phyloP scores from a whole-genome alignment of 2,888 invertebrate genomes.

The Iselma pallidipennis region DNA sequence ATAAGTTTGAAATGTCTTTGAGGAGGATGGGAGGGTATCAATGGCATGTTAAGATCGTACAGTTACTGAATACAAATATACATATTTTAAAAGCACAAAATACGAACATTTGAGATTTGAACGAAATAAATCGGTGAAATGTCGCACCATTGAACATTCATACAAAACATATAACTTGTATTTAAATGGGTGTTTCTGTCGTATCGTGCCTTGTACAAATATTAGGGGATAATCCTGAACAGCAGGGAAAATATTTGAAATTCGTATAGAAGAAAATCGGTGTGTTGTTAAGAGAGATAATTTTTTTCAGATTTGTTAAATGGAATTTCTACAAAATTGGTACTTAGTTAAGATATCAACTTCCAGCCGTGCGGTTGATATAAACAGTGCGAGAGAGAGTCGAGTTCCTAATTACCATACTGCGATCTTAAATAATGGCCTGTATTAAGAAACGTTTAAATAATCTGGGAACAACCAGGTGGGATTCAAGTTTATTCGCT shows the following conservation, averaged over 20 bases:
- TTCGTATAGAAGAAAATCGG: not conserved
- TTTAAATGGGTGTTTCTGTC: not conserved
- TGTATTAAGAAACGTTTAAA: constrained; percentile 59
- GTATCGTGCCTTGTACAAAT: no score
- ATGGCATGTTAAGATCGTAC: constrained; percentile 49
- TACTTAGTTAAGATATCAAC: constrained; percentile 44
- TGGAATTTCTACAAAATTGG: not conserved
- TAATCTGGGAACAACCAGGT: constrained; percentile 59
- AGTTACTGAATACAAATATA: constrained; percentile 53
- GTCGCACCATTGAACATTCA: constrained; percentile 45
- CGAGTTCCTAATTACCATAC: constrained; percentile 48
- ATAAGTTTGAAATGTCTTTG: constrained; percentile 43
- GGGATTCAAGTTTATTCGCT: constrained; percentile 55
- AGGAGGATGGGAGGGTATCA: constrained; percentile 48
- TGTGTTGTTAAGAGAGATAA: no score
- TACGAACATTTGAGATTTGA: constrained; percentile 41
- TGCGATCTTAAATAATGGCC: constrained; percentile 57
- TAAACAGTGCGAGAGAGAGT: constrained; percentile 40
- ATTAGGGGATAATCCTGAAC: no score
- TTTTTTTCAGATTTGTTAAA: not conserved
- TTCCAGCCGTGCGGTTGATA: constrained; percentile 39
- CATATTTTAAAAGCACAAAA: constrained; percentile 49
- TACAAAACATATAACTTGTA: constrained; percentile 14
- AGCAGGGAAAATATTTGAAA: no score
- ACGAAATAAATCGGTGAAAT: constrained; percentile 40